Evolutionary conservation across 1,140 invertebrate species (phyloP).

Genomic region (Coelopa frigida): DNA sequence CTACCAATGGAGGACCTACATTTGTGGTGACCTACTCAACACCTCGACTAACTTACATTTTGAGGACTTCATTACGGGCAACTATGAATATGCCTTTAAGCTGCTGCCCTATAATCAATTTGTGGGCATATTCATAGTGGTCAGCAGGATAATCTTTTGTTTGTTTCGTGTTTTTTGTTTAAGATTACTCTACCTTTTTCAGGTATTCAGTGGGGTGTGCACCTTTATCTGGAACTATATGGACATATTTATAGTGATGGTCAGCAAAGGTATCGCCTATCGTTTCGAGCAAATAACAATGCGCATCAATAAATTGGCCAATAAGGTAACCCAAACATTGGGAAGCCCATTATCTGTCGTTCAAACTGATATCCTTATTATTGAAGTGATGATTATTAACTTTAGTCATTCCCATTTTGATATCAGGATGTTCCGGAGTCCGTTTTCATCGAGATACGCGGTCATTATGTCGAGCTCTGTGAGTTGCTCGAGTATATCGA

Average conservation of each 20-base stretch:
- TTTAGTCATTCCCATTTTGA: slow-evolving; percentile 46
- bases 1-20: slow-evolving; percentile 14
- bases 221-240: slow-evolving; percentile 65
- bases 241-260: slow-evolving; percentile 49
- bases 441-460: slow-evolving; percentile 53
- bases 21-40: slow-evolving; percentile 18
- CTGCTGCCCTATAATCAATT: slow-evolving; percentile 22
- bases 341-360: no score
- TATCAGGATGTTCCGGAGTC: slow-evolving; percentile 49
- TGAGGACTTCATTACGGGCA: slow-evolving; percentile 19
- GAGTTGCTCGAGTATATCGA: slow-evolving; percentile 52
- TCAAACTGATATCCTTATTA: slow-evolving; percentile 59
- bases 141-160: slow-evolving; percentile 12
- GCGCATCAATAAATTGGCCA: no score
- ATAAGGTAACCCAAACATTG: no score
- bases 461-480: slow-evolving; percentile 54
- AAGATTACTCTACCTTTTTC: no score
- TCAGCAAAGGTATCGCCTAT: slow-evolving; percentile 31
- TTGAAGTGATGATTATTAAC: slow-evolving; percentile 53
- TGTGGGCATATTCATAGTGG: slow-evolving; percentile 20
- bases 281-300: no score
- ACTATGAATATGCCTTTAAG: slow-evolving; percentile 33
- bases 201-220: slow-evolving; percentile 29
- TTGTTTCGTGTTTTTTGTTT: no score
- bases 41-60: slow-evolving; percentile 16